Evolutionary conservation across 2,797 vertebrate species (phyloP).

Genomic region (Typhlichthys subterraneus): DNA sequence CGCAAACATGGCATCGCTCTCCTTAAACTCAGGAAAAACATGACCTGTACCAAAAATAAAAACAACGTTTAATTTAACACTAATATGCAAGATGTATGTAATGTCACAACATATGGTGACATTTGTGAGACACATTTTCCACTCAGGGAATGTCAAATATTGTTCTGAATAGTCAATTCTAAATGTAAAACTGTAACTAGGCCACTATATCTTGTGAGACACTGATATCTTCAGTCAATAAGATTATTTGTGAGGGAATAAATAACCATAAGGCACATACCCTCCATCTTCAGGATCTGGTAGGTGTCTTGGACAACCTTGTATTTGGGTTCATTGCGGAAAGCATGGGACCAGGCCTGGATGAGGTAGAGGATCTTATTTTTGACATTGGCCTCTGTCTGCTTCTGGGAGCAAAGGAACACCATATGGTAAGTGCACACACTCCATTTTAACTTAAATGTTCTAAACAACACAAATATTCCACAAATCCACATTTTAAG

Average conservation of each 20-base stretch:
- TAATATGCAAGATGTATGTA: background rate
- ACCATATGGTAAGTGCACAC: background rate
- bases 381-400: slow-evolving; percentile 91
- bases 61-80: background rate
- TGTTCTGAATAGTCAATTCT: background rate
- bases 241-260: background rate
- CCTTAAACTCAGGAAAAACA: slow-evolving; percentile 96
- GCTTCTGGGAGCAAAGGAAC: slow-evolving; percentile 73
- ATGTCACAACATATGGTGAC: background rate
- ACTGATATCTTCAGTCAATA: background rate
- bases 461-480: too few relatives aligned
- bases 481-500: too few relatives aligned
- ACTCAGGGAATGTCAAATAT: background rate
- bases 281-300: slow-evolving; percentile 99
- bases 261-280: slow-evolving; percentile 66
- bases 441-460: background rate
- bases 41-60: slow-evolving; percentile 78
- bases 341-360: slow-evolving; percentile 97
- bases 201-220: background rate
- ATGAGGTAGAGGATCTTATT: slow-evolving; percentile 97
- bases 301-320: slow-evolving; percentile 99
- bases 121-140: background rate
- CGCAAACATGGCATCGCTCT: slow-evolving; percentile 98
- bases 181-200: background rate
- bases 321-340: slow-evolving; percentile 98